Percentiles rank a stretch among this genome's conserved stretches.
phyloP scores from a whole-genome alignment of 2,888 invertebrate species.

The Aporophyla lueneburgensis region DNA sequence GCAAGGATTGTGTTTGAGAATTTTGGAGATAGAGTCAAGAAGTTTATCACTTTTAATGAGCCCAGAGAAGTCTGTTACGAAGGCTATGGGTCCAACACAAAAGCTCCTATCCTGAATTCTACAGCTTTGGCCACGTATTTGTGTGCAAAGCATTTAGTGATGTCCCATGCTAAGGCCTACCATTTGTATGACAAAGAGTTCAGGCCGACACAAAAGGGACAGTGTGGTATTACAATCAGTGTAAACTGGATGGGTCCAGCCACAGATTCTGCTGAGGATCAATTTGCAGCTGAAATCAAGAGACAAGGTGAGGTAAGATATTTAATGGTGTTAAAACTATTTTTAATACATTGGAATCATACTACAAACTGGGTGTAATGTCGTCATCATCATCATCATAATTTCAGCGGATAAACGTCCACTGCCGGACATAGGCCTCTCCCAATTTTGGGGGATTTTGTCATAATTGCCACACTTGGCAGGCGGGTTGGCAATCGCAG shows the following conservation, averaged over 20 bases:
- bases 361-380: too few relatives aligned
- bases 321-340: not conserved
- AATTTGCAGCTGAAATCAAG: conserved; percentile 75
- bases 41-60: conserved; percentile 91
- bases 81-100: conserved; percentile 82
- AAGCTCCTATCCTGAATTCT: conserved; percentile 78
- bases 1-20: too few relatives aligned
- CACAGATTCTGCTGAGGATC: conserved; percentile 77
- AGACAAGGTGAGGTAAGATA: conserved; percentile 69
- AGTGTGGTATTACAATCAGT: conserved; percentile 73
- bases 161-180: conserved; percentile 90
- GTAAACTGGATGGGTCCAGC: conserved; percentile 74
- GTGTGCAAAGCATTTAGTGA: conserved; percentile 85
- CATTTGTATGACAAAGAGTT: conserved; percentile 80
- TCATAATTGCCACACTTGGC: too few relatives aligned
- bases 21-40: conserved; percentile 80
- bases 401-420: too few relatives aligned
- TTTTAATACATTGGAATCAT: too few relatives aligned
- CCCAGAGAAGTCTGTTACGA: conserved; percentile 80
- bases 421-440: too few relatives aligned
- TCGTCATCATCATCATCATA: too few relatives aligned
- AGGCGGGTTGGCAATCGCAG: too few relatives aligned
- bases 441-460: too few relatives aligned
- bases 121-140: conserved; percentile 86
- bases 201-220: conserved; percentile 70